Percentiles rank a stretch among this genome's conserved stretches.
These are phyloP conservation scores for Laodelphax striatellus DNA, from an alignment of 1,140 invertebrate species.

Conservation along the genomic window DNA sequence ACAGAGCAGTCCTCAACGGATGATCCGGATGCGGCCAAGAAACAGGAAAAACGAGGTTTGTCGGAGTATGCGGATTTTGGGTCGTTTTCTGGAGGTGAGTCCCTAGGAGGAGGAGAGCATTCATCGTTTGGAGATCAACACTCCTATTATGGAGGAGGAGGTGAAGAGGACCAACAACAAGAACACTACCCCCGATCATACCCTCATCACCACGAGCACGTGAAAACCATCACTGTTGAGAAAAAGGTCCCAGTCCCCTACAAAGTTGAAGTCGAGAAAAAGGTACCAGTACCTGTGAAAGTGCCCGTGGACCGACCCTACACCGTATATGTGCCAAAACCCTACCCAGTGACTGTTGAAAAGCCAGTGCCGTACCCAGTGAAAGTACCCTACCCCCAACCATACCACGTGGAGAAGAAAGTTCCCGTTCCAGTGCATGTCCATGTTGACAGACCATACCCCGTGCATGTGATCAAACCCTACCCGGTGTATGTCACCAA, in stretches of 20 bases:
- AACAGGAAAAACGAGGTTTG: neutral
- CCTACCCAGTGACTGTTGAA: slow-evolving; percentile 49
- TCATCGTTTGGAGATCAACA: neutral
- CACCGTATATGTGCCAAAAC: slow-evolving; percentile 41
- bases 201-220: slow-evolving; percentile 2
- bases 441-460: slow-evolving; percentile 12
- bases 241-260: slow-evolving; percentile 17
- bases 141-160: neutral
- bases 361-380: slow-evolving; percentile 49
- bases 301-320: slow-evolving; percentile 12
- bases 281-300: slow-evolving; percentile 10
- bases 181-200: neutral
- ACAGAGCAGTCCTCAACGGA: neutral
- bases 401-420: slow-evolving; percentile 30
- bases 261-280: slow-evolving; percentile 35
- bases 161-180: neutral
- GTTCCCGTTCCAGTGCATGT: slow-evolving; percentile 22
- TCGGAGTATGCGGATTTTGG: neutral
- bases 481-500: slow-evolving; percentile 5
- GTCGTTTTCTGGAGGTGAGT: neutral
- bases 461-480: slow-evolving; percentile 7
- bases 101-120: neutral
- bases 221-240: slow-evolving; percentile 4
- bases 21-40: neutral
- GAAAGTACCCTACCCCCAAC: slow-evolving; percentile 61